phyloP scores from a whole-genome alignment of 2,888 invertebrate species.

The Marronus borbonicus region DNA sequence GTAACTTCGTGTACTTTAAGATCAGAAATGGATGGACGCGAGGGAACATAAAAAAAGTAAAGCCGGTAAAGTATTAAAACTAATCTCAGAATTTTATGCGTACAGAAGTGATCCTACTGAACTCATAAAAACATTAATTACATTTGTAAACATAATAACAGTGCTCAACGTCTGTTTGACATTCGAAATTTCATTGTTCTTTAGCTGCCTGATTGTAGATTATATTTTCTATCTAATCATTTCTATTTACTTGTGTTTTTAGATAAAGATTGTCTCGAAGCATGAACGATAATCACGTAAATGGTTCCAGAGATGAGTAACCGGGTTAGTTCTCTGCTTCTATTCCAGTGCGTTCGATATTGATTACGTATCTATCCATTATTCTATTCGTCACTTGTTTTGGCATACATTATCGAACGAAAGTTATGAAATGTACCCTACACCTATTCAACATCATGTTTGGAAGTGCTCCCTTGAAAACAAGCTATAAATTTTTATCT shows the following conservation, averaged over 20 bases:
- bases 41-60: too few relatives aligned
- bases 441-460: neutral
- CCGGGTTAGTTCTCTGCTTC: neutral
- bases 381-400: neutral
- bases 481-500: conserved; percentile 34
- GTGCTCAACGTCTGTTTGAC: neutral
- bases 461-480: neutral
- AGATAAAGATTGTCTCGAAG: neutral
- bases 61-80: too few relatives aligned
- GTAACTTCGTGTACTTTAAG: too few relatives aligned
- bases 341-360: neutral
- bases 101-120: too few relatives aligned
- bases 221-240: neutral
- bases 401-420: neutral
- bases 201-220: neutral
- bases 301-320: neutral
- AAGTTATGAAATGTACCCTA: conserved; percentile 22
- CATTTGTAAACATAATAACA: neutral
- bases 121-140: too few relatives aligned
- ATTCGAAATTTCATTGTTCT: neutral
- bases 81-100: too few relatives aligned
- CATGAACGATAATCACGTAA: neutral
- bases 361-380: neutral
- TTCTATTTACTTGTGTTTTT: neutral
- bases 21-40: too few relatives aligned